Conservation (phyloP, 2,113 vertebrate species). For the Python bivittatus region DNA sequence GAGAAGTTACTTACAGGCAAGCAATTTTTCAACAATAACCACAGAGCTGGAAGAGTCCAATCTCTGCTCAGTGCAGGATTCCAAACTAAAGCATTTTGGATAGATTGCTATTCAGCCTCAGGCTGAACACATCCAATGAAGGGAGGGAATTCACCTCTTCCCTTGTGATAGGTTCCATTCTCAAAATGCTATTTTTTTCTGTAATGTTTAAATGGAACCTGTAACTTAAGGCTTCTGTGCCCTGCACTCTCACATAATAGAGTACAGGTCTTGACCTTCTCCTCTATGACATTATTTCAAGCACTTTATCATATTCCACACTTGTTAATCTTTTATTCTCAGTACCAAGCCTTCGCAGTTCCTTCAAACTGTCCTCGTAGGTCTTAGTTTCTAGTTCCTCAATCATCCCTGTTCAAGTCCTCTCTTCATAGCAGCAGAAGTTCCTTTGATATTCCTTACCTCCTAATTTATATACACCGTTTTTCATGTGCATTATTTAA, state of each 20-base stretch:
- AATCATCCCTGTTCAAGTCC: background rate
- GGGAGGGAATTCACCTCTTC: background rate
- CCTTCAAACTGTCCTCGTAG: background rate
- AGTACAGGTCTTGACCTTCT: background rate
- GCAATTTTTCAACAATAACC: background rate
- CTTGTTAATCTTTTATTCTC: background rate
- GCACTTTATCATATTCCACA: background rate
- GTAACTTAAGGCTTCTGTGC: background rate
- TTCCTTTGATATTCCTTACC: background rate
- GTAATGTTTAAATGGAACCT: background rate
- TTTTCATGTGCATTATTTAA: background rate
- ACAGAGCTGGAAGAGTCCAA: background rate
- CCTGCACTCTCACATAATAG: background rate
- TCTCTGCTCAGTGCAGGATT: background rate
- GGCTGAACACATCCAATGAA: background rate
- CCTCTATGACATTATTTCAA: background rate
- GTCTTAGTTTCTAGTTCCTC: background rate
- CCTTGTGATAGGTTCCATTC: background rate
- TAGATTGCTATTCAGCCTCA: background rate
- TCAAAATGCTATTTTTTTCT: background rate
- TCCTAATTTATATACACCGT: background rate
- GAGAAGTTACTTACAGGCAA: background rate
- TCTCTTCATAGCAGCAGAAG: background rate
- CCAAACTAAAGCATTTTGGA: background rate
- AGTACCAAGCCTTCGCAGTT: background rate